phyloP scores from a whole-genome alignment of 2,113 vertebrate species.

The Echinops telfairi region DNA sequence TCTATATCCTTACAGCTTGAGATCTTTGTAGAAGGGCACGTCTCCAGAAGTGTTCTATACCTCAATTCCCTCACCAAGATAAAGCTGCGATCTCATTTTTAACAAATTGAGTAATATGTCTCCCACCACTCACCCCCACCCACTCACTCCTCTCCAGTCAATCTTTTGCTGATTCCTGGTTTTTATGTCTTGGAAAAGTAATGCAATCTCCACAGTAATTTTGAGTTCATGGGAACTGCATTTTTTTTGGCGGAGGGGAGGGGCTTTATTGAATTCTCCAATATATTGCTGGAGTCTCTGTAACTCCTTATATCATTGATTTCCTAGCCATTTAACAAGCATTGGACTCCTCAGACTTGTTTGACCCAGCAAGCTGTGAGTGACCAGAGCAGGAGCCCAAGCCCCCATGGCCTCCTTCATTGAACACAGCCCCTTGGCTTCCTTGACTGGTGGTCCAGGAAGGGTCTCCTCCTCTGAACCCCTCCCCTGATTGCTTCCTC shows the following conservation, averaged over 20 bases:
- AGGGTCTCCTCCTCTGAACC: not conserved
- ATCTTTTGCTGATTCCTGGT: conserved; percentile 65
- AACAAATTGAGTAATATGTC: not conserved
- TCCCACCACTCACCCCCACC: not conserved
- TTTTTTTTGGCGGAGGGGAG: not conserved
- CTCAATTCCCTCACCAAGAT: not conserved
- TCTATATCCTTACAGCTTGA: fast-evolving
- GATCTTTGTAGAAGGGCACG: not conserved
- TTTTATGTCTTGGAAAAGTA: conserved; percentile 36
- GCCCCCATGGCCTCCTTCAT: not conserved
- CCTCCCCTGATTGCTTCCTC: not conserved
- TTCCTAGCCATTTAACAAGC: not conserved
- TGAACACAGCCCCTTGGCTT: fast-evolving
- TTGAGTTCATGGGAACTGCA: conserved; percentile 40
- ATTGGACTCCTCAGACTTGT: not conserved
- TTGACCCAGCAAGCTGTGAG: not conserved
- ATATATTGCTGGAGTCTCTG: not conserved
- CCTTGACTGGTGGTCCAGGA: no score
- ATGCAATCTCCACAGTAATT: conserved; percentile 79
- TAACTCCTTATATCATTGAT: not conserved
- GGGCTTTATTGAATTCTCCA: conserved; percentile 58
- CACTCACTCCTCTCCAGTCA: not conserved
- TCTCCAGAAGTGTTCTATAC: not conserved
- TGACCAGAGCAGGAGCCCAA: fast-evolving
- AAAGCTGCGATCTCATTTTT: conserved; percentile 47